phyloP scores from a whole-genome alignment of 2,113 vertebrate species.

The Scartelaos histophorus region DNA sequence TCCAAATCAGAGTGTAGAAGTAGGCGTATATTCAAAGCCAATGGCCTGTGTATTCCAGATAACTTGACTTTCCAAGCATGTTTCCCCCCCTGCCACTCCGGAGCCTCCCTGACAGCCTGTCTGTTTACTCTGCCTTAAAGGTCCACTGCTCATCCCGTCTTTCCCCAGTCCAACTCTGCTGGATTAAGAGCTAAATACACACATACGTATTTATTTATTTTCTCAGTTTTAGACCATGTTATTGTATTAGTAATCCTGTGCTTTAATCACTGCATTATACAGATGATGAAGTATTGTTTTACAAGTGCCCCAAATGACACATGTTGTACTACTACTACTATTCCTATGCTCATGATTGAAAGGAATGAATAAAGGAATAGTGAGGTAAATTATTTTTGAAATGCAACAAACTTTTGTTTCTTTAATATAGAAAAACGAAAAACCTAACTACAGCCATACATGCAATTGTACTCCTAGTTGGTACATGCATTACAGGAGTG shows the following conservation, averaged over 20 bases:
- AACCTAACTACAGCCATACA: no score
- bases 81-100: conserved; percentile 39
- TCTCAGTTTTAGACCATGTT: conserved; percentile 17
- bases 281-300: conserved; percentile 30
- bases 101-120: conserved; percentile 49
- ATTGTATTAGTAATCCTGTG: conserved; percentile 39
- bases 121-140: conserved; percentile 57
- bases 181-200: conserved; percentile 57
- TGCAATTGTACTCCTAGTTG: no score
- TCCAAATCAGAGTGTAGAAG: neutral
- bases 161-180: conserved; percentile 37
- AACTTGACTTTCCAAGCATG: conserved; percentile 15
- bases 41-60: conserved; percentile 3
- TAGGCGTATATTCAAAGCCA: conserved; percentile 6
- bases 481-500: no score
- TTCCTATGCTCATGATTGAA: neutral
- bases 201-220: conserved; percentile 47
- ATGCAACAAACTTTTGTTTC: neutral
- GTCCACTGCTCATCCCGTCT: conserved; percentile 48
- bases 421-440: no score
- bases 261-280: conserved; percentile 44
- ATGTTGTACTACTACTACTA: conserved; percentile 7
- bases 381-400: no score
- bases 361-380: no score
- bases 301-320: conserved; percentile 14